Conservation (phyloP, 2,888 invertebrate genomes). For the Punctoribates punctum region DNA sequence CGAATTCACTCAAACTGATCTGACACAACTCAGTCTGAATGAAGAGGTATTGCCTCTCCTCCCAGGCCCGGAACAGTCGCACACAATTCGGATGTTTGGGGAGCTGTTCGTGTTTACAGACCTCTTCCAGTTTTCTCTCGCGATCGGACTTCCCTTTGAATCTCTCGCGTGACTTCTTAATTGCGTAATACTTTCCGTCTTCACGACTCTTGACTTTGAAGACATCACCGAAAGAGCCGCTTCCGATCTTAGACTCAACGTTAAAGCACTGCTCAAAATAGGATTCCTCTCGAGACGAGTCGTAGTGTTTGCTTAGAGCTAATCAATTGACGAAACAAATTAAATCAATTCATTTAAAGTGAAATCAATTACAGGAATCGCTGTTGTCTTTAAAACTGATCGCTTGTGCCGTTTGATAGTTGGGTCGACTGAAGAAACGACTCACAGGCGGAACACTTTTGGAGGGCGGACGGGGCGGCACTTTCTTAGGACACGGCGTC, state of each 20-base stretch:
- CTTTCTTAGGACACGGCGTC: slow-evolving; percentile 40
- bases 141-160: slow-evolving; percentile 62
- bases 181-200: slow-evolving; percentile 66
- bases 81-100: slow-evolving; percentile 67
- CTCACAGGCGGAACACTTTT: slow-evolving; percentile 43
- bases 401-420: slow-evolving; percentile 41
- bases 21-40: slow-evolving; percentile 69
- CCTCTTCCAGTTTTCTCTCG: slow-evolving; percentile 62
- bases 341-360: neutral
- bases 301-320: slow-evolving; percentile 44
- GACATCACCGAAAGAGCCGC: slow-evolving; percentile 71
- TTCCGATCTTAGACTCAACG: slow-evolving; percentile 63
- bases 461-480: slow-evolving; percentile 44
- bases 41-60: slow-evolving; percentile 65
- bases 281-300: slow-evolving; percentile 52
- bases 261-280: slow-evolving; percentile 68
- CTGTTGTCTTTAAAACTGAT: slow-evolving; percentile 46
- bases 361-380: slow-evolving; percentile 43
- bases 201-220: slow-evolving; percentile 64
- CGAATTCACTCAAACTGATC: slow-evolving; percentile 59
- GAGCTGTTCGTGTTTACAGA: slow-evolving; percentile 65
- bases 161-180: slow-evolving; percentile 65
- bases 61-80: slow-evolving; percentile 67
- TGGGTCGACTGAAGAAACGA: slow-evolving; percentile 39
- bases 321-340: neutral